phyloP scores from a whole-genome alignment of 2,113 vertebrate genomes.

The Pelmatolapia mariae region DNA sequence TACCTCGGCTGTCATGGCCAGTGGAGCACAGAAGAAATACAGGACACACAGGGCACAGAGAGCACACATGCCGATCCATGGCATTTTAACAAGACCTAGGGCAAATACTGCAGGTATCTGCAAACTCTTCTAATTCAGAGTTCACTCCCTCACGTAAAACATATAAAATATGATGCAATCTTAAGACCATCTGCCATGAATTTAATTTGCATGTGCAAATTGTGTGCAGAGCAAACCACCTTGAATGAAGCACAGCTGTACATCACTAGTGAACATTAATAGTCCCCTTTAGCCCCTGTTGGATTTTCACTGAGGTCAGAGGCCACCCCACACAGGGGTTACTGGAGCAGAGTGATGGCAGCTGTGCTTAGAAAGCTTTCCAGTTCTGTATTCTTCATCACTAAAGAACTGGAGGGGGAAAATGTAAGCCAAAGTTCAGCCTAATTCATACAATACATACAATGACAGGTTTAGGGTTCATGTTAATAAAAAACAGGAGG shows the following conservation, averaged over 20 bases:
- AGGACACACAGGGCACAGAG: not conserved
- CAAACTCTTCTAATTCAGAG: not conserved
- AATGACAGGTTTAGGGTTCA: conserved; percentile 45
- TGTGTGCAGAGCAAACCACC: not conserved
- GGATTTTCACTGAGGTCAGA: conserved; percentile 48
- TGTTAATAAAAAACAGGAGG: conserved; percentile 50
- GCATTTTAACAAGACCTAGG: not conserved
- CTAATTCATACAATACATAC: conserved; percentile 19
- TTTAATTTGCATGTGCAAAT: not conserved
- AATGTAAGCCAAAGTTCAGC: conserved; percentile 26
- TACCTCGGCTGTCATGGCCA: conserved; percentile 37
- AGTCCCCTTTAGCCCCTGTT: conserved; percentile 11
- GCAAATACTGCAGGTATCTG: not conserved
- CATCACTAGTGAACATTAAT: conserved; percentile 35
- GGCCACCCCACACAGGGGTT: conserved; percentile 42
- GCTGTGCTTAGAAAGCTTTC: conserved; percentile 36
- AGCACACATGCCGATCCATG: not conserved
- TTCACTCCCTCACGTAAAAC: not conserved
- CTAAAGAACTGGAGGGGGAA: conserved; percentile 2
- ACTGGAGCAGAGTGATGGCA: not conserved
- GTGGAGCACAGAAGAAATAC: conserved; percentile 26
- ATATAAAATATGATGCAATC: not conserved
- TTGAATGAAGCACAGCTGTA: conserved; percentile 22
- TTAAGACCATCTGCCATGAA: not conserved
- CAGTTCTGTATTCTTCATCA: conserved; percentile 32